Conservation (phyloP, 2,888 invertebrate species). For the Leptinotarsa haldemani region DNA sequence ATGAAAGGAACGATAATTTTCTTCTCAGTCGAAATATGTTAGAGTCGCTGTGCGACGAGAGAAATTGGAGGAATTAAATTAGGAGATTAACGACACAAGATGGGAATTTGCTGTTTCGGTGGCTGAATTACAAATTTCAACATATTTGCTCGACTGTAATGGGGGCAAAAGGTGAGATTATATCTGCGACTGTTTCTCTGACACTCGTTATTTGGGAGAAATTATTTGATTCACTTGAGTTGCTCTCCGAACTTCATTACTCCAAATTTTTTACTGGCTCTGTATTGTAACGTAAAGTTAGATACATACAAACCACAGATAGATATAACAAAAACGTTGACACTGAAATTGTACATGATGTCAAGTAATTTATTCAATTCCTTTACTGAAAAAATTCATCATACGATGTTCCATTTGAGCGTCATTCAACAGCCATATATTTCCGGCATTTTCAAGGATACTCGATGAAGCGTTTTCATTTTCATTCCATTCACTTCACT, state of each 20-base stretch:
- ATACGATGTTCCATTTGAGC: neutral
- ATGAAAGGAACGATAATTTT: constrained; percentile 7
- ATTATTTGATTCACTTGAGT: neutral
- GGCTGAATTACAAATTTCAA: constrained; percentile 10
- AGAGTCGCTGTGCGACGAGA: neutral
- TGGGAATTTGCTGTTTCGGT: constrained; percentile 17
- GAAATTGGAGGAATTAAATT: constrained; percentile 5
- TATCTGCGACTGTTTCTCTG: neutral
- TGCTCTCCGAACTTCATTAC: neutral
- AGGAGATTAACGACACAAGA: constrained; percentile 17
- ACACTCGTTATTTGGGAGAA: neutral
- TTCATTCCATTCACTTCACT: neutral
- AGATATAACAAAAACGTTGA: neutral
- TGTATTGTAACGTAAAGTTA: too few species aligned
- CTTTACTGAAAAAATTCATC: neutral
- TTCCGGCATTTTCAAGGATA: neutral
- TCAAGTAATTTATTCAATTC: neutral
- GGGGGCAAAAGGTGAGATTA: neutral
- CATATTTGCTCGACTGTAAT: neutral
- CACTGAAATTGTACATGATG: neutral
- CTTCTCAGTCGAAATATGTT: neutral
- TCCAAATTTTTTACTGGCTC: too few species aligned
- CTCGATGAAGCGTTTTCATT: neutral
- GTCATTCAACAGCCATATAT: neutral
- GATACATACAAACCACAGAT: neutral